These are phyloP conservation scores for Pitangus sulphuratus DNA, from an alignment of 2,797 vertebrate genomes.

Conservation along the genomic window DNA sequence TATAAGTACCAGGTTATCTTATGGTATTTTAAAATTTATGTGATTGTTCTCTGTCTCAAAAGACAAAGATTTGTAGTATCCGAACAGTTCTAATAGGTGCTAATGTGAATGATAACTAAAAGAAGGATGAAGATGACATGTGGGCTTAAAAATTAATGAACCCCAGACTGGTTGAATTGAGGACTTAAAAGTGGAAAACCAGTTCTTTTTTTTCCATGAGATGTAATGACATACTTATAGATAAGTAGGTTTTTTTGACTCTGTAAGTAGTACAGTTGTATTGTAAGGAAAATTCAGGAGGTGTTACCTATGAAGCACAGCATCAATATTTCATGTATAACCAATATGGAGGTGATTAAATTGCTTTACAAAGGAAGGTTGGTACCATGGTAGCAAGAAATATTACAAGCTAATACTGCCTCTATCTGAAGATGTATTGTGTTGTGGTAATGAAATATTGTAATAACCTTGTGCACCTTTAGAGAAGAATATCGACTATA, in stretches of 20 bases:
- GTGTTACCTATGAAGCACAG: slow-evolving; percentile 8
- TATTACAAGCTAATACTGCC: background rate
- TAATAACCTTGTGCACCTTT: background rate
- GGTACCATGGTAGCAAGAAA: background rate
- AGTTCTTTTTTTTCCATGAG: background rate
- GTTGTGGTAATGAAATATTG: slow-evolving; percentile 28
- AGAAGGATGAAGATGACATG: background rate
- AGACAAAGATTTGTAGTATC: background rate
- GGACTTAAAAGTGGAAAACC: background rate
- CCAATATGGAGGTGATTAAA: slow-evolving; percentile 17
- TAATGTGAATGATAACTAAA: background rate
- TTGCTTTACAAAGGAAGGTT: slow-evolving; percentile 40
- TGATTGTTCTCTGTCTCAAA: background rate
- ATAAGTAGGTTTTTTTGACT: slow-evolving; percentile 37
- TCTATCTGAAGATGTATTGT: slow-evolving; percentile 19
- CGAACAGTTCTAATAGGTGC: background rate
- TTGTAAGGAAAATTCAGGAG: slow-evolving; percentile 19
- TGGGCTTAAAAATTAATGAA: slow-evolving; percentile 3
- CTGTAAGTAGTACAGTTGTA: background rate
- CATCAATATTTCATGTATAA: slow-evolving; percentile 31
- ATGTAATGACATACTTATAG: slow-evolving; percentile 2
- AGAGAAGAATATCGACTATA: background rate
- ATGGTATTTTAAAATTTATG: background rate
- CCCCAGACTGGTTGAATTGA: background rate
- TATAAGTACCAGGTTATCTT: background rate